Evolutionary conservation across 2,888 invertebrate genomes (phyloP), one percentile per base, ranked within the genome.

Genomic region (Cyrtodaria siliqua): DNA sequence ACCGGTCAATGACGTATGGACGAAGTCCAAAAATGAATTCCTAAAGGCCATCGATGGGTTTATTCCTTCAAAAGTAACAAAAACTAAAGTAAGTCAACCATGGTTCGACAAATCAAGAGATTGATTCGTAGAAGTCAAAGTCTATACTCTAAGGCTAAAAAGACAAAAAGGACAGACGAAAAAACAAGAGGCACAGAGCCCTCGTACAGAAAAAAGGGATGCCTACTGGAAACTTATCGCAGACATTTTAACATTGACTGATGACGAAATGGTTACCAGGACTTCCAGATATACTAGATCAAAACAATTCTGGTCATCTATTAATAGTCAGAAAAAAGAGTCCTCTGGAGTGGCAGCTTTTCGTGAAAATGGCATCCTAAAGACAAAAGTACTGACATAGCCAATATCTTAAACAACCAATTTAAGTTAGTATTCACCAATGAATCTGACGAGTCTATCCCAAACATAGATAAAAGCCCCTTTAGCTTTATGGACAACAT

Each of bases 151-250:
- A n/a, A n/a, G n/a, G n/a, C n/a, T n/a, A n/a, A n/a, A n/a, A n/a
- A n/a, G n/a, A n/a, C n/a, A n/a, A n/a, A n/a, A n/a, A n/a, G n/a
- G n/a, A n/a, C n/a, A n/a, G n/a, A n/a, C n/a, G n/a, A n/a, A 33
- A 33, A 33, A 8, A 33, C 33, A 33, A 33, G 33, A 12, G 4
- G 12, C 12, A 8, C 33, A 44, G 29, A 26, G 62, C 47, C 2
- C 23, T n/a, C 18, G 57, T 57, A 2, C 57, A 40, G 24, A 57
- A 57, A 57, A 38, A 33, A 57, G 57, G 38, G 57, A 57, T 57
- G 3, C 57, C 20, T 57, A 57, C 24, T 57, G 57, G 57, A 8
- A 33, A 14, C 38, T 38, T 38, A 38, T 57, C 57, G 8, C 38
- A 16, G 33, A 40, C 38, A 57, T 57, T 16, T 57, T 57, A n/a